These are phyloP conservation scores for Nematopogon swammerdamellus DNA, from an alignment of 2,888 invertebrate species.

Conservation along the genomic window DNA sequence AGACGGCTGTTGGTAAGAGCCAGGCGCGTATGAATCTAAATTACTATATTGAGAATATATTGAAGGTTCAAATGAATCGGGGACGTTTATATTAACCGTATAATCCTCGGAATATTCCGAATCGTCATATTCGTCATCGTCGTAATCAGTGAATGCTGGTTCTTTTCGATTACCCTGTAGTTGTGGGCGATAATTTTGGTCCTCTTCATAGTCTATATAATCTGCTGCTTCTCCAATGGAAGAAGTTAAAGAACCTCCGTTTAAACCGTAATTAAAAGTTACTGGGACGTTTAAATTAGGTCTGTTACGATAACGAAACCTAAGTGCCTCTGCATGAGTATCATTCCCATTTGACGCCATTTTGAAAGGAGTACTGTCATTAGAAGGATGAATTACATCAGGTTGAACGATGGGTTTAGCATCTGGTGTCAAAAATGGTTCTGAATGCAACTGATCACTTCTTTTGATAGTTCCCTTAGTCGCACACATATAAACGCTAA, in stretches of 20 bases:
- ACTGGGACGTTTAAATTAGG: neutral
- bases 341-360: neutral
- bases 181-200: no score
- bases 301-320: neutral
- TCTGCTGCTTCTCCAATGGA: neutral
- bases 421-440: neutral
- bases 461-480: neutral
- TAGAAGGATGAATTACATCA: neutral
- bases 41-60: neutral
- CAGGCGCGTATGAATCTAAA: neutral
- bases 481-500: neutral
- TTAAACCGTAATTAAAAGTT: neutral
- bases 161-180: neutral
- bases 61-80: neutral
- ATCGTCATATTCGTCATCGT: slow-evolving; percentile 3
- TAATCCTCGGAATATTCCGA: slow-evolving; percentile 2
- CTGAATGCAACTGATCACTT: neutral
- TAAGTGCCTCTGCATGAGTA: neutral
- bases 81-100: neutral
- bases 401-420: neutral
- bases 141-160: neutral
- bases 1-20: neutral
- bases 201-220: neutral
- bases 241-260: neutral
- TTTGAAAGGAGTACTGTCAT: neutral